Evolutionary conservation across 2,113 vertebrate species (phyloP).

Genomic region (Puntigrus tetrazona): DNA sequence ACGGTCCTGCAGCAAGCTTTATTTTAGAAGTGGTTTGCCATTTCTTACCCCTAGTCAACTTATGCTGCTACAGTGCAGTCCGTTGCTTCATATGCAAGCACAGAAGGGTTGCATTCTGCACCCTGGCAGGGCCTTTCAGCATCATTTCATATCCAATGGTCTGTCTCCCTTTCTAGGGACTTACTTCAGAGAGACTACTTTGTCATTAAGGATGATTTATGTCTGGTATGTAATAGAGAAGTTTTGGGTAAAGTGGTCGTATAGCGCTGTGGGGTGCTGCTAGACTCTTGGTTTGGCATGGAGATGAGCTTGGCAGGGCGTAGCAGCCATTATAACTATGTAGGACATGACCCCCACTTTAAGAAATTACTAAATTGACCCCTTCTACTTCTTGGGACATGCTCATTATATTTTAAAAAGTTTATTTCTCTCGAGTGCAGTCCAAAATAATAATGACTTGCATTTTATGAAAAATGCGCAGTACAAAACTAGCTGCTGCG

Average conservation of each 20-base stretch:
- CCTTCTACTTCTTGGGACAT: not conserved
- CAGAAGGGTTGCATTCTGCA: not conserved
- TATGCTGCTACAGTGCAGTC: not conserved
- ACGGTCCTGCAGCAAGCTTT: slow-evolving; percentile 6
- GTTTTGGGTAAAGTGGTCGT: slow-evolving; percentile 48
- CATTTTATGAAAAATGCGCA: not conserved
- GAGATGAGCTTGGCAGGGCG: not conserved
- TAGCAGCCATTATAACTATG: not conserved
- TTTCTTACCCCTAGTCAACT: not conserved
- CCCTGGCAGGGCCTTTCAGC: slow-evolving; percentile 47
- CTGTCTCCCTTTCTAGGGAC: slow-evolving; percentile 43
- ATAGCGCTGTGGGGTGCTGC: slow-evolving; percentile 42
- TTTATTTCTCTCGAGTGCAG: slow-evolving; percentile 1
- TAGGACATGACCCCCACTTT: slow-evolving; percentile 3
- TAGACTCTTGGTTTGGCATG: not conserved
- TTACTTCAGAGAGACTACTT: slow-evolving; percentile 48
- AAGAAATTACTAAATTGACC: not conserved
- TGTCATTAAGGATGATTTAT: slow-evolving; percentile 59
- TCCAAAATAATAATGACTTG: not conserved
- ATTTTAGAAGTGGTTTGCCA: slow-evolving; percentile 30
- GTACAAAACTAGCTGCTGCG: not conserved
- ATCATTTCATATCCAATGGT: slow-evolving; percentile 51
- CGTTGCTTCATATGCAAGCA: not conserved
- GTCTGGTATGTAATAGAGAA: slow-evolving; percentile 55
- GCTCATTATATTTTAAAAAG: not conserved